Percentiles rank a stretch among this genome's conserved stretches.
These are phyloP conservation scores for Mionectes macconnelli DNA, from an alignment of 2,113 vertebrate genomes.

Conservation along the genomic window DNA sequence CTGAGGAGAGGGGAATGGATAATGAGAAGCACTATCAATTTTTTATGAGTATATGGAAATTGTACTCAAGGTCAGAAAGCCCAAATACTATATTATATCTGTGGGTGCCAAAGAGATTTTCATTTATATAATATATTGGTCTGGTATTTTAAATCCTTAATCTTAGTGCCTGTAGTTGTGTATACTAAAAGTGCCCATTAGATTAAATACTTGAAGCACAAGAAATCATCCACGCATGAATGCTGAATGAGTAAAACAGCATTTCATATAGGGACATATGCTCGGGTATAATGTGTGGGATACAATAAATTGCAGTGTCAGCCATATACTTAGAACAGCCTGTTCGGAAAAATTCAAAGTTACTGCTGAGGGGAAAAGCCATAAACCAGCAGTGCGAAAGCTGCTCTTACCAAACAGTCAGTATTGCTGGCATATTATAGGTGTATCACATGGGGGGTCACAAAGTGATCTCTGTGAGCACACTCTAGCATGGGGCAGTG, in stretches of 20 bases:
- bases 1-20: conserved; percentile 41
- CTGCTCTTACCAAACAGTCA: background rate
- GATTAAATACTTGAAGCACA: conserved; percentile 38
- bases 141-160: conserved; percentile 65
- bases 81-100: conserved; percentile 58
- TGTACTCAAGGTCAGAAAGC: conserved; percentile 67
- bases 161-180: conserved; percentile 40
- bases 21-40: conserved; percentile 59
- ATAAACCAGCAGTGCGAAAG: background rate
- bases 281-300: conserved; percentile 11
- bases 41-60: conserved; percentile 69
- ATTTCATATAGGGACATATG: conserved; percentile 15
- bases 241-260: conserved; percentile 42
- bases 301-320: conserved; percentile 27
- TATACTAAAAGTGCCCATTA: conserved; percentile 38
- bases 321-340: background rate
- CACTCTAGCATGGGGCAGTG: accelerated
- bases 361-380: background rate
- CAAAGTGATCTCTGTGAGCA: background rate
- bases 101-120: conserved; percentile 56
- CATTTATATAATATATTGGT: conserved; percentile 49
- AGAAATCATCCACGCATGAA: conserved; percentile 15
- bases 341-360: conserved; percentile 26
- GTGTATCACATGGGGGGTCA: background rate
- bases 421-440: background rate